A percentile compares a stretch with the other conserved stretches of the same genome.
These are phyloP conservation scores for Ranitomeya variabilis DNA, from an alignment of 2,113 vertebrate genomes.

Conservation along the genomic window DNA sequence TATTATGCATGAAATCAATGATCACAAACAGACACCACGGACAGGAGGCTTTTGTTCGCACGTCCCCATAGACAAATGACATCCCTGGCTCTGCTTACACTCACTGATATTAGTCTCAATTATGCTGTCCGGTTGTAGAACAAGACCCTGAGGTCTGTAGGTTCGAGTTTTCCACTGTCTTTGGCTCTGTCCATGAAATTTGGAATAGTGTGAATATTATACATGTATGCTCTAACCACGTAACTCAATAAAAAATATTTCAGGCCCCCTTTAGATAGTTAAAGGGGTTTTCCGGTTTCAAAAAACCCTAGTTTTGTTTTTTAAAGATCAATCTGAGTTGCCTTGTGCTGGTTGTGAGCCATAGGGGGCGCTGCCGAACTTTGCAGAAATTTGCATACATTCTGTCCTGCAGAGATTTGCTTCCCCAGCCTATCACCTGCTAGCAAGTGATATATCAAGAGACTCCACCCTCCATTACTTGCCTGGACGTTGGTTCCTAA, in stretches of 20 bases:
- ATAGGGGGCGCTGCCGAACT: too few species aligned
- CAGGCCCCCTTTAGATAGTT: neutral
- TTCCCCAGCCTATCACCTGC: too few species aligned
- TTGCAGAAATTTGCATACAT: too few species aligned
- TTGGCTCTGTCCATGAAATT: neutral
- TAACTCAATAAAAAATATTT: neutral
- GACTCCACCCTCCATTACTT: too few species aligned
- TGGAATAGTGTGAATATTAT: neutral
- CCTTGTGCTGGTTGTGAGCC: too few species aligned
- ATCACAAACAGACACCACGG: conserved; percentile 61
- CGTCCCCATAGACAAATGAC: neutral
- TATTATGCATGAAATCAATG: conserved; percentile 61
- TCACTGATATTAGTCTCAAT: neutral
- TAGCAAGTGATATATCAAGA: too few species aligned
- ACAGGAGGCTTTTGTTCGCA: conserved; percentile 48
- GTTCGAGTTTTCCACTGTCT: neutral
- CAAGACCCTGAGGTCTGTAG: neutral
- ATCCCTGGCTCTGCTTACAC: conserved; percentile 20
- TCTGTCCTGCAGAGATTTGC: too few species aligned
- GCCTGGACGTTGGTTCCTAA: too few species aligned
- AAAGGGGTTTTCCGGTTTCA: neutral
- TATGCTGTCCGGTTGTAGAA: neutral
- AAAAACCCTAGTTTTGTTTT: too few species aligned
- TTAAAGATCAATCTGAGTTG: too few species aligned
- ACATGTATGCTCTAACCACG: neutral